phyloP scores from a whole-genome alignment of 2,797 vertebrate genomes.

The Pteropus rufus region DNA sequence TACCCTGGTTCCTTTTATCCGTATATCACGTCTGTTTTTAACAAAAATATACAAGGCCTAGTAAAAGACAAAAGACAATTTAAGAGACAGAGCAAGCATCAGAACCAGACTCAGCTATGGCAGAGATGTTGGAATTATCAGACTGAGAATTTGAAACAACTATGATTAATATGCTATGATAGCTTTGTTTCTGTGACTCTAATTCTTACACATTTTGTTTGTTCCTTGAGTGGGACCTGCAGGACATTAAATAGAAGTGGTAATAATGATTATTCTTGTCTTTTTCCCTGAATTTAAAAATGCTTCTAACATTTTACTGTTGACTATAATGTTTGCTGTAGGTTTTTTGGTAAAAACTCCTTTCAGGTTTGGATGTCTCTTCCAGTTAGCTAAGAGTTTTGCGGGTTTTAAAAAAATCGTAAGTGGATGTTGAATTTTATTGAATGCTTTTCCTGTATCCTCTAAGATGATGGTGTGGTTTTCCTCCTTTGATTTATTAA shows the following conservation, averaged over 20 bases:
- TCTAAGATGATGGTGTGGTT: constrained; percentile 32
- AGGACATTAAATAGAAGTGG: not conserved
- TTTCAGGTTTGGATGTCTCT: not conserved
- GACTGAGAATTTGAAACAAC: not conserved
- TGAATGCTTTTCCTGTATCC: constrained; percentile 47
- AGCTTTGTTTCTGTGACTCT: not conserved
- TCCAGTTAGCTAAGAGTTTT: constrained; percentile 41
- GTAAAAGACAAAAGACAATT: not conserved
- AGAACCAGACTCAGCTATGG: not conserved
- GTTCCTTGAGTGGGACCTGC: not conserved
- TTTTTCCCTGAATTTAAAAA: not conserved
- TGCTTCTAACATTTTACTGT: not conserved
- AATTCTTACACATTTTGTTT: not conserved
- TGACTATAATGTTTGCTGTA: not conserved
- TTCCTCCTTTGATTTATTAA: constrained; percentile 53
- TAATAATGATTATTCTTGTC: not conserved
- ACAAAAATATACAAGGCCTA: not conserved
- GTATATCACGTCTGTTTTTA: not conserved
- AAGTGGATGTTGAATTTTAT: constrained; percentile 52
- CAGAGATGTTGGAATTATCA: not conserved
- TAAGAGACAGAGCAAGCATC: not conserved
- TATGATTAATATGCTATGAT: not conserved
- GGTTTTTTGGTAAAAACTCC: not conserved
- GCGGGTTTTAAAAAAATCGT: not conserved
- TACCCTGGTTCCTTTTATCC: not conserved